phyloP scores from a whole-genome alignment of 37 sponge, comb jelly and placozoan genomes.

The Eunapius fragilis region DNA sequence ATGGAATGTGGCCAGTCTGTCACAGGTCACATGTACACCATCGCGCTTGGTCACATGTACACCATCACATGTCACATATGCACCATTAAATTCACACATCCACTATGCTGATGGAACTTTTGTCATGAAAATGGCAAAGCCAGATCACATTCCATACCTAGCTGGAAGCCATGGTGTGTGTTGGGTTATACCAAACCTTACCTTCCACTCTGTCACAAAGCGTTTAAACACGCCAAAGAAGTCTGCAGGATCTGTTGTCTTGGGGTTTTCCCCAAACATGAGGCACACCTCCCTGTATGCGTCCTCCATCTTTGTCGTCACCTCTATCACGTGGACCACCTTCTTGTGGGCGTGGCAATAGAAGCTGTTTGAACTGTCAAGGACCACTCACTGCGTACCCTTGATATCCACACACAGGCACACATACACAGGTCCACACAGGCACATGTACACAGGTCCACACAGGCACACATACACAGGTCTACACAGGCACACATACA shows the following conservation, averaged over 20 bases:
- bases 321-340: conserved; percentile 54
- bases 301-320: conserved; percentile 78
- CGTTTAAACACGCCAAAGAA: conserved; percentile 72
- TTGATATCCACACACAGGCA: background rate
- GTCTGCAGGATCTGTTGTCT: conserved; percentile 65
- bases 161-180: background rate
- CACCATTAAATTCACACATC: too few relatives aligned
- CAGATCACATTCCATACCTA: too few relatives aligned
- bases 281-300: conserved; percentile 78
- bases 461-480: background rate
- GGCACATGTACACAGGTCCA: background rate
- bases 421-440: background rate
- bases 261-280: conserved; percentile 80
- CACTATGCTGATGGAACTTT: too few relatives aligned
- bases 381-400: background rate
- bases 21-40: too few relatives aligned
- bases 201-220: conserved; percentile 79
- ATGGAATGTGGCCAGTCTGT: background rate
- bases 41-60: too few relatives aligned
- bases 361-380: conserved; percentile 58
- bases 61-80: too few relatives aligned
- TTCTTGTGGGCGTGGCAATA: conserved; percentile 61
- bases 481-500: background rate
- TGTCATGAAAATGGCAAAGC: too few relatives aligned
- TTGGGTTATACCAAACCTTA: background rate